Evolutionary conservation across 2,888 invertebrate species (phyloP).

Genomic region (Diachrysia chrysitis): DNA sequence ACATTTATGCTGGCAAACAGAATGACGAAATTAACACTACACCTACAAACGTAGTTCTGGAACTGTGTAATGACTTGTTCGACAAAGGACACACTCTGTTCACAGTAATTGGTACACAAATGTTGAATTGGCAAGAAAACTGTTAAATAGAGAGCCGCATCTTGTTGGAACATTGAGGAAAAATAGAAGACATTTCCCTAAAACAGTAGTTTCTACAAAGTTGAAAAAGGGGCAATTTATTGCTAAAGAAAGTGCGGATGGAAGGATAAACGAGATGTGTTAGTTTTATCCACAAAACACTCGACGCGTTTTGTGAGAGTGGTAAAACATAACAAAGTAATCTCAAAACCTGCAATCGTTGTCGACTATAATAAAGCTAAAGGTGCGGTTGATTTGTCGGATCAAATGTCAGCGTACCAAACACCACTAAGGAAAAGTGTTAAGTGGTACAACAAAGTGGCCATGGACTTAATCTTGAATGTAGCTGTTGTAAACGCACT

Average conservation of each 20-base stretch:
- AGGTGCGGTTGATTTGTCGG: conserved; percentile 49
- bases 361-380: conserved; percentile 57
- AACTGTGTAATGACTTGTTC: conserved; percentile 13
- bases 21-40: conserved; percentile 13
- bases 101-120: conserved; percentile 17
- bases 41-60: conserved; percentile 11
- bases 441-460: conserved; percentile 52
- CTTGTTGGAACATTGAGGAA: conserved; percentile 19
- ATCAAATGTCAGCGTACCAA: conserved; percentile 57
- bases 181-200: conserved; percentile 14
- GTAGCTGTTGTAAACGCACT: conserved; percentile 45
- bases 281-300: conserved; percentile 56
- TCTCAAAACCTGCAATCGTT: conserved; percentile 42
- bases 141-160: conserved; percentile 12
- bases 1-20: conserved; percentile 28
- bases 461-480: conserved; percentile 17
- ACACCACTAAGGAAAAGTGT: conserved; percentile 51
- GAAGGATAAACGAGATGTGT: conserved; percentile 28
- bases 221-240: conserved; percentile 21
- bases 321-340: conserved; percentile 28
- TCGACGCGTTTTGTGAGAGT: conserved; percentile 26
- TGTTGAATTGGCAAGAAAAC: conserved; percentile 12
- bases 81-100: conserved; percentile 13
- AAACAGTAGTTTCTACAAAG: conserved; percentile 18
- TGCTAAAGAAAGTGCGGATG: conserved; percentile 25